phyloP scores from a whole-genome alignment of 1,140 invertebrate genomes.

The Gryon sp. region DNA sequence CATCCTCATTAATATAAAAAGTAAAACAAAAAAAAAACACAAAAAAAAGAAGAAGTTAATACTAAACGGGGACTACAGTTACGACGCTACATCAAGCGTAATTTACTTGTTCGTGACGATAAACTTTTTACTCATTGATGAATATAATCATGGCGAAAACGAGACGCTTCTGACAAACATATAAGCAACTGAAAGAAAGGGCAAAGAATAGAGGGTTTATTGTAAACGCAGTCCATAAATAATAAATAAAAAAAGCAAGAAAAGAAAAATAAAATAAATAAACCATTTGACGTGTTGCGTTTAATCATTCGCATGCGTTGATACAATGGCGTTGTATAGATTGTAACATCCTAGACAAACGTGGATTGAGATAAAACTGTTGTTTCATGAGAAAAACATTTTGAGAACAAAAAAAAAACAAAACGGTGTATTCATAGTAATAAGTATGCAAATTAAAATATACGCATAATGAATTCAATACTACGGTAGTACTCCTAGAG shows the following conservation, averaged over 20 bases:
- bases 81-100: conserved; percentile 62
- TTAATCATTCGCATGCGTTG: conserved; percentile 70
- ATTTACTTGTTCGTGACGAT: conserved; percentile 72
- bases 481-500: conserved; percentile 72
- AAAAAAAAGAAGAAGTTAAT: too few relatives aligned
- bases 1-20: conserved; percentile 1
- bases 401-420: conserved; percentile 22
- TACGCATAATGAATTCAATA: conserved; percentile 71
- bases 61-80: conserved; percentile 7
- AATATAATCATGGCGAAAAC: conserved; percentile 60
- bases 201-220: not conserved
- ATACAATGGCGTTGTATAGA: conserved; percentile 69
- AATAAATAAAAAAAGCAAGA: too few relatives aligned
- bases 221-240: conserved; percentile 70
- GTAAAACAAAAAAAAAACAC: not conserved
- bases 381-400: not conserved
- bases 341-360: conserved; percentile 52
- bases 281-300: conserved; percentile 71
- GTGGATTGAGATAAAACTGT: conserved; percentile 19
- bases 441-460: conserved; percentile 74
- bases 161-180: conserved; percentile 70
- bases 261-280: too few relatives aligned
- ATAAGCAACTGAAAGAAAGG: conserved; percentile 63
- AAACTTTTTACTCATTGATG: conserved; percentile 77
- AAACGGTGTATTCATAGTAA: conserved; percentile 71